Evolutionary conservation across 2,888 invertebrate genomes (phyloP), one percentile per base, ranked within the genome.

Genomic region (Coenonympha arcania): DNA sequence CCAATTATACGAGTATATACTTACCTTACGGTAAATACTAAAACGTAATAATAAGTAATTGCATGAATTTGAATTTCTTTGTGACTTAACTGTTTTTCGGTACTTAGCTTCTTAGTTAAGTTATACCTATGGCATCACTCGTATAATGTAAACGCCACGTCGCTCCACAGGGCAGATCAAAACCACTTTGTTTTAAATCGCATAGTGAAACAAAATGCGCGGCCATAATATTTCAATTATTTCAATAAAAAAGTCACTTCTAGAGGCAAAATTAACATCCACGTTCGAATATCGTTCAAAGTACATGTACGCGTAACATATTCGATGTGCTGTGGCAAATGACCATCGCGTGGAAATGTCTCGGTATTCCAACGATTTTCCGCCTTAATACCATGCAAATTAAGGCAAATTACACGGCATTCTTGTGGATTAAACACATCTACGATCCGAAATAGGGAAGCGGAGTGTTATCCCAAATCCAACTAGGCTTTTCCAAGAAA

Each of bases 321-420:
- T 63, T 64, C 69, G 72, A 73, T 73, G 68, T 74, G 73, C 73
- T 65, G 58, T 63, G 56, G 70, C 69, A 74, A 79, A 77, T 76
- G 75, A 76, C 74, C 72, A 69, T 68, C 66, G 61, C 55, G 52
- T 70, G 71, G 74, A 77, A 76, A 79, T 71, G 75, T 73, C 68
- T 56, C 61, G 67, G 65, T 70, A 69, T 69, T 62, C 63, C 62
- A 62, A 60, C 62, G 61, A 69, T 76, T 76, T 79, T 74, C 69
- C 69, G 63, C 68, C 67, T 66, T 69, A 64, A 66, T 68, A 58
- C 63, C 65, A 68, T 73, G 72, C 66, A 72, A 73, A 74, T 74
- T 70, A 61, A 65, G 66, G 65, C 68, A 68, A 71, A 74, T 72
- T 68, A 65, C 64, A 63, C 67, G 57, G 55, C 52, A 59, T 60